Evolutionary conservation across 2,113 vertebrate genomes (phyloP), one percentile per base, ranked within the genome.

Genomic region (Oreochromis spilurus): DNA sequence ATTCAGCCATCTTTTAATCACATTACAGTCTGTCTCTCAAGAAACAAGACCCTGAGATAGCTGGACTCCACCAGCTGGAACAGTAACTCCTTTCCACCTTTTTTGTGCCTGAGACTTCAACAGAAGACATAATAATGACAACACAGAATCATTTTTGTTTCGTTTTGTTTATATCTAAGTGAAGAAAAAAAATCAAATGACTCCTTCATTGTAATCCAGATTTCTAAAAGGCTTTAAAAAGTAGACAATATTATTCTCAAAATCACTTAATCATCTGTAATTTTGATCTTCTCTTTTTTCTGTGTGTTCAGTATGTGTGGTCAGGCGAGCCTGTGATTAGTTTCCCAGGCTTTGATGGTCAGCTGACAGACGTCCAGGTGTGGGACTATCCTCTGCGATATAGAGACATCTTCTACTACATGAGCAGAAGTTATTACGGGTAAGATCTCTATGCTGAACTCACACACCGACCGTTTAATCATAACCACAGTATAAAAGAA

Each of bases 321-420:
- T 57, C 83, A 38, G 87, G 91, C 54, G 50, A 91, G 26, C 89
- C 91, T 9, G 79, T 87, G 21, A 84, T 95, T 24, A 21, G 81
- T 1, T 31, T 94, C 48, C 4, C 88, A 75, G 79, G 53, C 2
- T 89, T 93, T 58, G 82, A 91, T 7, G 94, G 93, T 60, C 94
- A 94, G 88, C 26, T 94, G 80, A 94, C 93, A 8, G 94, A 94
- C 4, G 4, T 95, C 38, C 93, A 95, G 82, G 17, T 95, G 45
- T 95, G 94, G 94, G 83, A 94, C 86, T 93, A 92, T 87, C 86
- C 92, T 81, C 84, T 94, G 21, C 1, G 2, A 36, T 83, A 93
- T 72, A 58, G 4, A 21, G 85, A 88, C 19, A 24, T 95, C 38
- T 16, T 36, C 17, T 55, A 60, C 82, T 94, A 92, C 91, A 91